Conservation (phyloP, 2,797 vertebrate species). For the Hemitrygon akajei region DNA sequence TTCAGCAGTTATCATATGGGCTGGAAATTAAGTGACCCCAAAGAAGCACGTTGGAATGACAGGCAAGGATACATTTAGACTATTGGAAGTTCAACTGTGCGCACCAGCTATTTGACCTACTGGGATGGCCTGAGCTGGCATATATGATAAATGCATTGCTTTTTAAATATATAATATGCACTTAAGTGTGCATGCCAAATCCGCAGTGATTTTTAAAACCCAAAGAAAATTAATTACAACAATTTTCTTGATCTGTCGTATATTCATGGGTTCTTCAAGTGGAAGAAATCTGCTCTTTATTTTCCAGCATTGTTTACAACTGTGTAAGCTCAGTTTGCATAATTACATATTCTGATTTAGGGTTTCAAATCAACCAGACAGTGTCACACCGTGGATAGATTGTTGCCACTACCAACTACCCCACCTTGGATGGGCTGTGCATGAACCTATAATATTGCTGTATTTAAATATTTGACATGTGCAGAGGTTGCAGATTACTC, state of each 20-base stretch:
- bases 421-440: background rate
- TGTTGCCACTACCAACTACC: too few species aligned
- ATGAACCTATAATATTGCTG: background rate
- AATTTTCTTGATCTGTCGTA: background rate
- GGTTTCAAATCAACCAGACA: background rate
- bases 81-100: background rate
- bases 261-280: background rate
- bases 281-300: background rate
- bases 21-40: background rate
- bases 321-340: background rate
- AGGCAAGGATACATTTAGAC: background rate
- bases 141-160: background rate
- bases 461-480: background rate
- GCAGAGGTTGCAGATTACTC: background rate
- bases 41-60: background rate
- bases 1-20: background rate
- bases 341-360: background rate
- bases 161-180: background rate
- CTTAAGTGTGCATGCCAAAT: background rate
- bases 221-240: background rate
- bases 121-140: background rate
- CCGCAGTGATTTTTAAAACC: background rate
- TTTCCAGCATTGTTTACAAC: background rate
- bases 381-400: background rate
- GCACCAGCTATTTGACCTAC: background rate